These are phyloP conservation scores for Caenorhabditis wallacei DNA, from an alignment of 2,888 invertebrate genomes.

Conservation along the genomic window DNA sequence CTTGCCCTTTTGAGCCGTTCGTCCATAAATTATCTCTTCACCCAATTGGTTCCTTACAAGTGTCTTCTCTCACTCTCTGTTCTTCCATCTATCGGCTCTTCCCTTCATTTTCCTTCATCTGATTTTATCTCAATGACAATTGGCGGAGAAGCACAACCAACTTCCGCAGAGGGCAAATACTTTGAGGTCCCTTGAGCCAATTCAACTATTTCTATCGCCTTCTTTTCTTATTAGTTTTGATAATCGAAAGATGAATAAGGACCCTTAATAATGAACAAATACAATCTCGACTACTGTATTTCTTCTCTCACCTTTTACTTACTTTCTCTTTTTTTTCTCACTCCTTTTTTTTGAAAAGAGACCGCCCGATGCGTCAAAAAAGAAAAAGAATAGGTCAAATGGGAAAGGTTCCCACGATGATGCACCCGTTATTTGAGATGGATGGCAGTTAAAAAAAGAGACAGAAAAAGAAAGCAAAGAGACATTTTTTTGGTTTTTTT, in stretches of 20 bases:
- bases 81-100: conserved; percentile 21
- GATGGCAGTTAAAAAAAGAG: conserved; percentile 19
- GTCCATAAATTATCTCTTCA: conserved; percentile 60
- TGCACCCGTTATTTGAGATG: conserved; percentile 54
- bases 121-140: conserved; percentile 64
- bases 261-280: conserved; percentile 44
- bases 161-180: conserved; percentile 64
- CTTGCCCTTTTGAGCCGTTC: conserved; percentile 26
- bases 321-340: neutral
- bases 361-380: conserved; percentile 45
- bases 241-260: conserved; percentile 41
- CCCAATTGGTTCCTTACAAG: conserved; percentile 55
- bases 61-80: conserved; percentile 10
- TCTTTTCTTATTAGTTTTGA: conserved; percentile 49
- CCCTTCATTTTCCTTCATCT: conserved; percentile 32
- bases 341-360: conserved; percentile 5
- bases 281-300: conserved; percentile 9
- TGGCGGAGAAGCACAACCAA: conserved; percentile 38
- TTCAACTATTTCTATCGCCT: conserved; percentile 12
- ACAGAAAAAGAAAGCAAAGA: conserved; percentile 39
- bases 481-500: conserved; percentile 22
- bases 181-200: conserved; percentile 51
- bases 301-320: conserved; percentile 1
- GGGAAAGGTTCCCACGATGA: conserved; percentile 59
- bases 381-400: conserved; percentile 38